Evolutionary conservation across 2,888 invertebrate species (phyloP).

Genomic region (Oligia fasciuncula): DNA sequence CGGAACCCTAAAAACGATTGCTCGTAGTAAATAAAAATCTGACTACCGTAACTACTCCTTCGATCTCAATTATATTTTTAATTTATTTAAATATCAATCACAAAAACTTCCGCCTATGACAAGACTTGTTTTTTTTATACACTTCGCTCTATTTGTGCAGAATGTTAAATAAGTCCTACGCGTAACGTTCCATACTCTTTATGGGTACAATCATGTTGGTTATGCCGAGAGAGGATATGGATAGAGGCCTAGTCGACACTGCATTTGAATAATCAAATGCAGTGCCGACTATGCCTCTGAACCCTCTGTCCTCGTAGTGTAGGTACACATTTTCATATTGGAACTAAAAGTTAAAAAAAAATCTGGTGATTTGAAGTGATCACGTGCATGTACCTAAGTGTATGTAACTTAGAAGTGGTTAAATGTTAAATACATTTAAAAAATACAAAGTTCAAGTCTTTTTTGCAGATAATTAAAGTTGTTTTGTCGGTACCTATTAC

Average conservation of each 20-base stretch:
- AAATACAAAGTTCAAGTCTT: neutral
- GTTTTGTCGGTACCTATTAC: neutral
- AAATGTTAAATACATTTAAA: neutral
- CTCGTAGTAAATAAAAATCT: neutral
- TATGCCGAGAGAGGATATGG: too few relatives aligned
- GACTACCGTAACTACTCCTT: neutral
- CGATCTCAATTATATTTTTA: neutral
- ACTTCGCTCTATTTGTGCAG: conserved; percentile 4
- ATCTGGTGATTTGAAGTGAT: neutral
- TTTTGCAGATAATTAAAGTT: neutral
- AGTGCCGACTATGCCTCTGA: neutral
- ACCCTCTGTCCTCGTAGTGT: neutral
- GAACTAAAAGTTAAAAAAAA: neutral
- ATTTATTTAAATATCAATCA: conserved; percentile 22
- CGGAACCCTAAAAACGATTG: neutral
- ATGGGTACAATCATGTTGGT: neutral
- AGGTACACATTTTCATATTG: neutral
- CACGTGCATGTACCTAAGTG: too few relatives aligned
- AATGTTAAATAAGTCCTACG: conserved; percentile 31
- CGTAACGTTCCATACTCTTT: neutral
- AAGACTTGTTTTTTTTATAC: conserved; percentile 16
- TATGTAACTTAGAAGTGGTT: neutral
- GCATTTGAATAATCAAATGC: conserved; percentile 2
- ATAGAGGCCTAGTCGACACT: neutral
- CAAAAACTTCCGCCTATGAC: conserved; percentile 18